Conservation (phyloP, 2,113 vertebrate species). For the Limanda limanda region DNA sequence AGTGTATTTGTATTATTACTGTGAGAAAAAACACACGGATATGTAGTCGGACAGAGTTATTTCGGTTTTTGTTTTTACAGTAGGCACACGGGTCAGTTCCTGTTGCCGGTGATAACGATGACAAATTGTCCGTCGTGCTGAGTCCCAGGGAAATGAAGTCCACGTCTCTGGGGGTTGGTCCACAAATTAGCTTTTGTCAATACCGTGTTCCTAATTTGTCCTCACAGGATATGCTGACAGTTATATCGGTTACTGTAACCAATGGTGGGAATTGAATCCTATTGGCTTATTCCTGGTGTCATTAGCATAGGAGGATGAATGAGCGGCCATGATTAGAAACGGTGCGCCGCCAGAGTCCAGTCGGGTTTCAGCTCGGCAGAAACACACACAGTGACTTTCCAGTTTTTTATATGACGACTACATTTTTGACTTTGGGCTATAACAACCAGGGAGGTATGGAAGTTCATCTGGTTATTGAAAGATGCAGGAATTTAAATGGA, state of each 20-base stretch:
- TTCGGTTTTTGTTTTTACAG: slow-evolving; percentile 25
- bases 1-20: slow-evolving; percentile 35
- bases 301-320: slow-evolving; percentile 77
- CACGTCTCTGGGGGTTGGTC: slow-evolving; percentile 66
- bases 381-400: slow-evolving; percentile 2
- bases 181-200: slow-evolving; percentile 86
- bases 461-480: slow-evolving; percentile 24
- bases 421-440: not conserved
- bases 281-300: slow-evolving; percentile 74
- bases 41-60: slow-evolving; percentile 38
- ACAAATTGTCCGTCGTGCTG: slow-evolving; percentile 63
- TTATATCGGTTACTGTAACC: slow-evolving; percentile 85
- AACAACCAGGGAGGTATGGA: not conserved
- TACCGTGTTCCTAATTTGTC: slow-evolving; percentile 82
- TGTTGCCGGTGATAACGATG: slow-evolving; percentile 74
- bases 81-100: slow-evolving; percentile 45
- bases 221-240: slow-evolving; percentile 79
- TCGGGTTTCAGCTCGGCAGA: slow-evolving; percentile 32
- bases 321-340: slow-evolving; percentile 66
- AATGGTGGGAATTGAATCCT: slow-evolving; percentile 81
- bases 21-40: slow-evolving; percentile 18
- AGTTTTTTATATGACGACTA: not conserved
- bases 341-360: slow-evolving; percentile 34
- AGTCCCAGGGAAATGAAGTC: slow-evolving; percentile 68
- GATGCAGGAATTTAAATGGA: not conserved